Evolutionary conservation across 2,888 invertebrate genomes (phyloP), one percentile per base, ranked within the genome.

Genomic region (Pseudolycoriella hygida): DNA sequence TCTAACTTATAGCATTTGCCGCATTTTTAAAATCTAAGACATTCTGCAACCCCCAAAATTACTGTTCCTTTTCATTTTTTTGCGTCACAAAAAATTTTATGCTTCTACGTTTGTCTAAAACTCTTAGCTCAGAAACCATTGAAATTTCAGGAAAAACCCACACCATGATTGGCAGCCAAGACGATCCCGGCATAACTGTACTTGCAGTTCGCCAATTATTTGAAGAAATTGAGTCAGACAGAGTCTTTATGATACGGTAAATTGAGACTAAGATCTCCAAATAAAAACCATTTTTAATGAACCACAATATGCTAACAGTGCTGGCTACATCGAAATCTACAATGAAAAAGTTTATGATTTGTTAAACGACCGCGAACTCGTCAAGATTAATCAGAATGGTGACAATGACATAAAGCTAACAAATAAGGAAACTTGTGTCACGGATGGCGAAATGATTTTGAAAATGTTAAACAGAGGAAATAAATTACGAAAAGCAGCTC

Each of bases 301-400:
- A 44, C 43, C 34, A 42, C 18, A 37, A 42, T 49, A 49, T 49
- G 8, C 17, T 38, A 42, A 43, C 58, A 80, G 88, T 56, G 80
- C 86, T 20, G 83, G 85, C 0, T 89, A 83, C 57, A 73, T 90
- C 50, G 90, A 92, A 64, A 85, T 92, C 41, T 89, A 92, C 59
- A 88, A 88, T 62, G 90, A 92, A 59, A 78, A 74, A 50, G 68
- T 92, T 1, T 76, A 71, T 48, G 90, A 92, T 60, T 67, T 92
- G 6, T 62, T 92, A 0, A 70, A 76, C 51, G 67, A 68, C 10
- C 72, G 71, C 43, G 63, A 63, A 3, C 74, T 77, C 51, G 57
- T 85, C 0, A 80, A 77, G 60, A 67, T 83, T 15, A 68, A 74
- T 30, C 82, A 82, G 53, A 70, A 73, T 15, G 50, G 64, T 34